Conservation (phyloP, 2,797 vertebrate genomes). For the Hipposideros larvatus region DNA sequence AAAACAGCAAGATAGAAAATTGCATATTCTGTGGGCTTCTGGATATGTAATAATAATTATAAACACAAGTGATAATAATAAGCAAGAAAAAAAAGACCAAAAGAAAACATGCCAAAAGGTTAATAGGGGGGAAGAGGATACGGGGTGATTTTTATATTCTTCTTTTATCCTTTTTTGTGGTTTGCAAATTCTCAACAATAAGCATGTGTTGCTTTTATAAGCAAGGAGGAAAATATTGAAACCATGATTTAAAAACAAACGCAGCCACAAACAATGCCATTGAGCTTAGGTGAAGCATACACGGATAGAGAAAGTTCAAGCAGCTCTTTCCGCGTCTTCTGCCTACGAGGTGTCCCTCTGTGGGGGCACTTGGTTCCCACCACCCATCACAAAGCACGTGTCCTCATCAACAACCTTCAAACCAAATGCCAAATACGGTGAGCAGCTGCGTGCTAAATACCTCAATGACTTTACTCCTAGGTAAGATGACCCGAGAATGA, state of each 20-base stretch:
- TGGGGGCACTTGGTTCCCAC: not conserved
- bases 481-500: not conserved
- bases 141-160: conserved; percentile 28
- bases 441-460: not conserved
- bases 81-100: not conserved
- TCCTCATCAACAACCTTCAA: not conserved
- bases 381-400: not conserved
- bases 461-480: not conserved
- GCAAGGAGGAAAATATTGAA: conserved; percentile 50
- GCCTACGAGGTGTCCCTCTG: not conserved
- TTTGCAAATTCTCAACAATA: conserved; percentile 48
- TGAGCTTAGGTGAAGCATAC: not conserved
- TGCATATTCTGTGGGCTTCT: conserved; percentile 19
- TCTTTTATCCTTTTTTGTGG: conserved; percentile 5
- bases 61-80: conserved; percentile 54
- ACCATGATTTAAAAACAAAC: conserved; percentile 9
- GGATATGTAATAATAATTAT: conserved; percentile 52
- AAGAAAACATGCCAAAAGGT: conserved; percentile 58
- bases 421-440: not conserved
- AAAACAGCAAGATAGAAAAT: conserved; percentile 63
- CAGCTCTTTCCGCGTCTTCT: not conserved
- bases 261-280: not conserved
- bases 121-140: conserved; percentile 31
- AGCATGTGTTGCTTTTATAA: not conserved
- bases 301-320: not conserved